A percentile compares a stretch with the other conserved stretches of the same genome.
These are phyloP conservation scores for Cryptoleucopteryx plumbea DNA, from an alignment of 2,113 vertebrate species.

Conservation along the genomic window DNA sequence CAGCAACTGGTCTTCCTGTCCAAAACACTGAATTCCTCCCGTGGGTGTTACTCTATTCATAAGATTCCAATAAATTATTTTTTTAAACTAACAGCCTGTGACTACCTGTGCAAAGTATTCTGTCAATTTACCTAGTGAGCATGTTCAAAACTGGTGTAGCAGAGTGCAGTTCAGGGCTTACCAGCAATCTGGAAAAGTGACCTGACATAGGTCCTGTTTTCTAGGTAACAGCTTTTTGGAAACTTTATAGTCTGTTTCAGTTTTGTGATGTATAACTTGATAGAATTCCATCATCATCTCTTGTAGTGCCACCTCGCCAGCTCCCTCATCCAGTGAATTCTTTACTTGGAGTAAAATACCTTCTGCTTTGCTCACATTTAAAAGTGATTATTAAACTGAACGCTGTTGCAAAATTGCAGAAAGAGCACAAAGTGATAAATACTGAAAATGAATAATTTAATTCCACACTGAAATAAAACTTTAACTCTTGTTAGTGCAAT, in stretches of 20 bases:
- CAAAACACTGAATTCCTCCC: neutral
- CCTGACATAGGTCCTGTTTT: conserved; percentile 85
- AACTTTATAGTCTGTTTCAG: neutral
- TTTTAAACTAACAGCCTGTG: neutral
- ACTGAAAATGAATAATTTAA: neutral
- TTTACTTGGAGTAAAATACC: conserved; percentile 78
- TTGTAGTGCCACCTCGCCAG: neutral
- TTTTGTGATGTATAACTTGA: conserved; percentile 66
- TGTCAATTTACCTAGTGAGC: neutral
- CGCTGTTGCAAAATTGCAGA: neutral
- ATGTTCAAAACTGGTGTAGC: neutral
- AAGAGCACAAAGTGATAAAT: neutral
- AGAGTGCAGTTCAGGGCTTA: neutral
- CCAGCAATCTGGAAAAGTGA: conserved; percentile 46
- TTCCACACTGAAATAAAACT: neutral
- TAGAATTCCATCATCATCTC: conserved; percentile 72
- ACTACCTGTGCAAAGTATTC: neutral
- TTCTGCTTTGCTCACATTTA: conserved; percentile 83
- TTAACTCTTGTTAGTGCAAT: neutral
- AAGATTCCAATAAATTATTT: neutral
- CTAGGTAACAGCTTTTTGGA: conserved; percentile 66
- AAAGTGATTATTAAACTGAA: neutral
- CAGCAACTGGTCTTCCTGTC: neutral
- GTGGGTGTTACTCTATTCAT: neutral
- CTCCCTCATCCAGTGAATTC: conserved; percentile 47